Conservation (phyloP, 2,888 invertebrate species). For the Athrips mouffetella region DNA sequence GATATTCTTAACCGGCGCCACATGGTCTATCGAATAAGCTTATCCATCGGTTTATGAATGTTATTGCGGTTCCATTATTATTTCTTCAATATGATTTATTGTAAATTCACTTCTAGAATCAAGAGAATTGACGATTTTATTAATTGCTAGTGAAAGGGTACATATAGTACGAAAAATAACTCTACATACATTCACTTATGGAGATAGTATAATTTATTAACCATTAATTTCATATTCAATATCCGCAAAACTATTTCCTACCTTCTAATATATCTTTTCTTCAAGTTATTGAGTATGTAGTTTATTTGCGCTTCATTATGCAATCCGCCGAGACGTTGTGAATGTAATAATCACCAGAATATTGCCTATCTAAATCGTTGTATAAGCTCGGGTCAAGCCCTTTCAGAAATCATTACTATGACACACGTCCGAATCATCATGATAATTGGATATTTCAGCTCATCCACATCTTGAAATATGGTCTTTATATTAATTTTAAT, state of each 20-base stretch:
- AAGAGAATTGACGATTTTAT: no score
- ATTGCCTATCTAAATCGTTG: constrained; percentile 9
- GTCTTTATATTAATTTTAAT: not conserved
- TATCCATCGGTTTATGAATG: no score
- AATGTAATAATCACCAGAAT: constrained; percentile 2
- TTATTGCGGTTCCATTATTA: no score
- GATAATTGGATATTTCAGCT: not conserved
- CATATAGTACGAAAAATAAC: no score
- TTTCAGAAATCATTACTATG: constrained; percentile 9
- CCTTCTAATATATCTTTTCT: not conserved
- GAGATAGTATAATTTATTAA: no score
- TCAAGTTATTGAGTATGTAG: not conserved
- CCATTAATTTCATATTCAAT: no score
- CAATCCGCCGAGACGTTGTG: not conserved
- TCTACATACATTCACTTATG: no score
- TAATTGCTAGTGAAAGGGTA: no score
- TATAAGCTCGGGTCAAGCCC: constrained; percentile 14
- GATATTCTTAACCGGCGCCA: no score
- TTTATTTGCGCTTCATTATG: not conserved
- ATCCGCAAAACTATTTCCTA: not conserved
- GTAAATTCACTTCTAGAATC: no score
- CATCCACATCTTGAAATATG: not conserved
- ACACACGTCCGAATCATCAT: not conserved
- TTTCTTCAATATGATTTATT: no score
- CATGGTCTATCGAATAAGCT: no score